These are phyloP conservation scores for Corythoichthys intestinalis DNA, from an alignment of 2,113 vertebrate genomes.

Conservation along the genomic window DNA sequence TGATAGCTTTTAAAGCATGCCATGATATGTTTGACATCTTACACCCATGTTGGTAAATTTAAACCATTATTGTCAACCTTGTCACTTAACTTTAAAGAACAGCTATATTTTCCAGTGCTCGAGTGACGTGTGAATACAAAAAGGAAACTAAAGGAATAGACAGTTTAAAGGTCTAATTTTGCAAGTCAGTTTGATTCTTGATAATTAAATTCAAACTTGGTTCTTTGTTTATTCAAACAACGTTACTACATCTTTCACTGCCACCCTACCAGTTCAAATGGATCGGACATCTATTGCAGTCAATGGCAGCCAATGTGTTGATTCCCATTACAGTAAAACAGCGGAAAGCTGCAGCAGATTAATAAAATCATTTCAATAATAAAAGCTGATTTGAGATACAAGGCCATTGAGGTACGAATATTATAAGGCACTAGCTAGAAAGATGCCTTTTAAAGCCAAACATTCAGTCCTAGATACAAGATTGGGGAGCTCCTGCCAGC, in stretches of 20 bases:
- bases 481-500: conserved; percentile 16
- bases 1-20: background rate
- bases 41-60: background rate
- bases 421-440: background rate
- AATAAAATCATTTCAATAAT: background rate
- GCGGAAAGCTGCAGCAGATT: too few relatives aligned
- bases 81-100: background rate
- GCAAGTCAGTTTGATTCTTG: too few relatives aligned
- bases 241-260: too few relatives aligned
- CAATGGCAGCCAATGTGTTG: too few relatives aligned
- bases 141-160: background rate
- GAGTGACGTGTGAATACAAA: background rate
- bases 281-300: too few relatives aligned
- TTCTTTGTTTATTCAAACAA: background rate
- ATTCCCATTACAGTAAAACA: too few relatives aligned
- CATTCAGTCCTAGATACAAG: conserved; percentile 14
- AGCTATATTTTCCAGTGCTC: background rate
- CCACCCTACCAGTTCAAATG: too few relatives aligned
- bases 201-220: background rate
- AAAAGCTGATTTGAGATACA: background rate
- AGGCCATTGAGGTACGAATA: background rate
- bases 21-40: conserved; percentile 9
- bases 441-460: conserved; percentile 4
- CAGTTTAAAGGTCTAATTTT: too few relatives aligned
- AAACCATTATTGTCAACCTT: background rate